Conservation (phyloP, 1,140 invertebrate genomes). For the Berghia stephanieae region DNA sequence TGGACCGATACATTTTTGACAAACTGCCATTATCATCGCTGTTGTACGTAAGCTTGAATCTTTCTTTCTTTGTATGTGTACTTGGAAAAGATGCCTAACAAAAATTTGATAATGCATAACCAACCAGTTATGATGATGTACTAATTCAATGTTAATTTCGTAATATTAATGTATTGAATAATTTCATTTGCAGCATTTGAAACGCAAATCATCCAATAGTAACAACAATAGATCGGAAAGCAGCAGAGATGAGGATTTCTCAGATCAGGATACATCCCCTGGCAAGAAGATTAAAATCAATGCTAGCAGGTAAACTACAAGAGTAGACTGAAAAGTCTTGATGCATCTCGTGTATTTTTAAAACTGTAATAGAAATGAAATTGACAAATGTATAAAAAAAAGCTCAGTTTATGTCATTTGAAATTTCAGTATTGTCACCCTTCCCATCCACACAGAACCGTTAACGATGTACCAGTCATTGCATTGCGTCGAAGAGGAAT, state of each 20-base stretch:
- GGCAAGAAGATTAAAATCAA: conserved; percentile 30
- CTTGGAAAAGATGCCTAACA: not conserved
- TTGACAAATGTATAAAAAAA: not conserved
- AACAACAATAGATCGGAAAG: too few species aligned
- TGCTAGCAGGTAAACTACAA: not conserved
- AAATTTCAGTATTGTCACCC: too few species aligned
- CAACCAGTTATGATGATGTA: not conserved
- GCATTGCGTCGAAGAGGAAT: too few species aligned
- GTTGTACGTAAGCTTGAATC: not conserved
- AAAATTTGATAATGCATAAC: not conserved
- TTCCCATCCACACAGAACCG: too few species aligned
- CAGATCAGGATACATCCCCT: conserved; percentile 23
- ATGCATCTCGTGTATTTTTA: not conserved
- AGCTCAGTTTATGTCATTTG: too few species aligned
- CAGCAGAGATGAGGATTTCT: too few species aligned
- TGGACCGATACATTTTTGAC: too few species aligned
- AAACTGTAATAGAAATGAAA: not conserved
- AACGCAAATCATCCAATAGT: too few species aligned
- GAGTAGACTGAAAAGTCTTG: not conserved
- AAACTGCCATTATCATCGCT: too few species aligned
- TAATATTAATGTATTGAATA: too few species aligned
- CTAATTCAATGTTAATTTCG: not conserved
- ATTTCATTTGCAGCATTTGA: too few species aligned
- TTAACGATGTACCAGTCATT: too few species aligned
- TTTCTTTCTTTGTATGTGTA: not conserved